Base-by-base conservation (phyloP, 2,113 vertebrate species). In the Sturnus vulgaris region DNA sequence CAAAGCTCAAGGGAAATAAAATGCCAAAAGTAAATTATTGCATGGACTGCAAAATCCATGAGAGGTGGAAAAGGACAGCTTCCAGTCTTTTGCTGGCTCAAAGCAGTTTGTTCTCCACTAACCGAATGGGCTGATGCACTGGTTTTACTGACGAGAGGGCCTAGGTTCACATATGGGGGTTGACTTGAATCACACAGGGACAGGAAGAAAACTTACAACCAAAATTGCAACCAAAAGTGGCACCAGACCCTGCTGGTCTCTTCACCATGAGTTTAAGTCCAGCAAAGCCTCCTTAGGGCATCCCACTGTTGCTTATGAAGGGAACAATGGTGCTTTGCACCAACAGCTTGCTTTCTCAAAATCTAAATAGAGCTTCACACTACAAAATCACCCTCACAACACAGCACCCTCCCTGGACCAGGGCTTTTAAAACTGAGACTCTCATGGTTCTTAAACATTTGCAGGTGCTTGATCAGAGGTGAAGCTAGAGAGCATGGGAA, bases 1-100 rank as follows among this genome's bases (percentile, higher is more conserved):
- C 95, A 96, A 93, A 93, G 71, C 90, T 93, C 47, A 86, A 77
- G 47, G 44, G 76, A 92, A 93, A 83, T 73, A 93, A 96, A 92
- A 90, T 52, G 19, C 27, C 15, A 2, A 19, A 73, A 93, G 79
- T 57, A 90, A 92, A 80, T 49, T 53, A 77, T 7, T 88, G 79
- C 50, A 61, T 18, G 64, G 76, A 73, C 66, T 22, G 46, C 27
- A 86, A 35, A 24, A 86, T 33, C 81, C 55, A 7, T 12, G 39
- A 70, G 35, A 86, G 15, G 30, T 24, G 17, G 23, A 71, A 91
- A 70, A 33, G 42, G 24, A 49, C 13, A 55, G 24, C 40, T 85
- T 44, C 55, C 28, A 30, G 37, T 16, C 35, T 64, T 66, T 18
- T 49, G 5, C 12, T 22, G 39, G 12, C 25, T 57, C 14, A 72